Conservation (phyloP, 2,113 vertebrate species). For the Chitala chitala region DNA sequence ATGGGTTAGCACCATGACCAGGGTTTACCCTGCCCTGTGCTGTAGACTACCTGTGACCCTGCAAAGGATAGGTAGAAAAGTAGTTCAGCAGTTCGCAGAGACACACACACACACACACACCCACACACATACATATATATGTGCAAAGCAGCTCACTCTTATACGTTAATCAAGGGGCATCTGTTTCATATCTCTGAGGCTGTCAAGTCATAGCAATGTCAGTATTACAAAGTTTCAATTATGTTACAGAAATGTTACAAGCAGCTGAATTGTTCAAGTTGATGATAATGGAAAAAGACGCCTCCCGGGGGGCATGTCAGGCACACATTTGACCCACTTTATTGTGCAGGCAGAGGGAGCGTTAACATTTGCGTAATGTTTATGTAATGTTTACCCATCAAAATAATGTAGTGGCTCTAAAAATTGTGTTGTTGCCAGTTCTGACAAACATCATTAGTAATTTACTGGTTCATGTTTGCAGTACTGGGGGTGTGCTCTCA, state of each 20-base stretch:
- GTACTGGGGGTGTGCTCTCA: neutral
- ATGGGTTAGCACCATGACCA: too few species aligned
- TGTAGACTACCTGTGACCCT: too few species aligned
- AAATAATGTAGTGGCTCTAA: neutral
- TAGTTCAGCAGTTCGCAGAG: too few species aligned
- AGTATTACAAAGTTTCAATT: neutral
- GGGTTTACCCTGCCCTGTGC: too few species aligned
- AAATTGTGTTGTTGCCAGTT: neutral
- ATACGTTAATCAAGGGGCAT: too few species aligned
- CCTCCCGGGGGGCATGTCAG: neutral
- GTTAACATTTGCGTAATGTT: conserved; percentile 7
- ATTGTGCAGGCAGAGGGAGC: neutral
- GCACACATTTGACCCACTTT: neutral
- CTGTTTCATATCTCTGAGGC: too few species aligned
- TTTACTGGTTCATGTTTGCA: neutral
- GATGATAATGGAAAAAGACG: neutral
- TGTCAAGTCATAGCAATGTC: neutral
- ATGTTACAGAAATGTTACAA: neutral
- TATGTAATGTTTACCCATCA: conserved; percentile 9
- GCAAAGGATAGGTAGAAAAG: too few species aligned
- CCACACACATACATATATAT: too few species aligned
- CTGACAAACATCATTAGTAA: neutral
- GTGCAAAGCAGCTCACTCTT: too few species aligned
- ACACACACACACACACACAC: too few species aligned
- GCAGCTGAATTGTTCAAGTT: neutral